Base-by-base conservation (phyloP, 92 coral and sea anemone genomes). In the Epizoanthus ramosus region DNA sequence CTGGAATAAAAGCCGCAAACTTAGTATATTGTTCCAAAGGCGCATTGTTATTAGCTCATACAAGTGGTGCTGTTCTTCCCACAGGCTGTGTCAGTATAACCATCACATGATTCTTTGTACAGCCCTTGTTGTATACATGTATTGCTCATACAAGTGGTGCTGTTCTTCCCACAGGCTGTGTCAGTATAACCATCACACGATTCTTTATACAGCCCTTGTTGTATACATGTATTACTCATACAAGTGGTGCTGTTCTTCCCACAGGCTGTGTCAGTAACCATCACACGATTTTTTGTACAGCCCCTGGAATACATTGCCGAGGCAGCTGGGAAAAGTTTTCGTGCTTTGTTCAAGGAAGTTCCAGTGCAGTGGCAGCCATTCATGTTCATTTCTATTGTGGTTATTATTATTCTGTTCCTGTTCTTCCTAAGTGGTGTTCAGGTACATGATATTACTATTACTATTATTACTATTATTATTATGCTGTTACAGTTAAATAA, bases 341-440 rank as follows among this genome's bases (percentile, higher is more conserved):
- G 92, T 31, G 97, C 94, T 9, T 79, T 96, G 88, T 92, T 96
- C 87, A 85, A 80, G 53, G 97, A 92, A 60, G 89, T 96, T 14
- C 99, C 99, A 13, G 54, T 88, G 12, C 97, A 94, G 87, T 96
- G 99, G 99, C 99, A 96, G 89, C 99, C 99, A 43, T 39, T 92
- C 19, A 84, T 96, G 90, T 90, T 96, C 68, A 15, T 92, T 19
- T 87, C 92, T 3, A 81, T 92, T n/a, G 58, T 90, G 56, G 8
- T 88, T 33, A 59, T 90, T 52, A 64, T 87, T n/a, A 63, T 92
- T 28, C 60, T 96, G 47, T 75, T 77, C 57, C 81, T 92, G 71
- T 89, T 96, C 52, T 72, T 86, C 45, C n/a, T 94, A 3, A 86
- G 89, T 71, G 98, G 98, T 37, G 73, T 89, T 3, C 91, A 89